Conservation (phyloP, 2,888 invertebrate species). For the Lasioglossum lativentre region DNA sequence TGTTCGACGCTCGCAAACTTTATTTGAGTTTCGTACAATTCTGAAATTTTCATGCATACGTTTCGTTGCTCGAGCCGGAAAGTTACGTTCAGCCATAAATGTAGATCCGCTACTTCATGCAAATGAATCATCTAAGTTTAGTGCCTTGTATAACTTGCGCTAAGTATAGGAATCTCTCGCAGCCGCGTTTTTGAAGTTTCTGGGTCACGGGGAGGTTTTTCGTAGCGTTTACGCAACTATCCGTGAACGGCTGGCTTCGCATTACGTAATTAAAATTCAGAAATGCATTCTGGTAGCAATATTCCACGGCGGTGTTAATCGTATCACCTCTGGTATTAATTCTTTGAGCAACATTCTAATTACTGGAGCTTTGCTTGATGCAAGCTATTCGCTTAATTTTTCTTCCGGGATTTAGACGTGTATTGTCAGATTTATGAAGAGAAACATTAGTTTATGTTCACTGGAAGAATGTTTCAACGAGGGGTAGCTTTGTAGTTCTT, state of each 20-base stretch:
- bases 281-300: not conserved
- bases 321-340: not conserved
- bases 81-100: conserved; percentile 21
- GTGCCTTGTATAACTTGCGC: conserved; percentile 32
- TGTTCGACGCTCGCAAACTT: conserved; percentile 17
- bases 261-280: conserved; percentile 1
- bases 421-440: no score
- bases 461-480: no score
- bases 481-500: no score
- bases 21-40: conserved; percentile 1
- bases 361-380: not conserved
- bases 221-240: conserved; percentile 28
- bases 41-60: conserved; percentile 23
- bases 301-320: not conserved
- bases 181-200: conserved; percentile 41
- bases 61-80: conserved; percentile 14
- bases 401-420: no score
- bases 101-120: conserved; percentile 22
- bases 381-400: not conserved
- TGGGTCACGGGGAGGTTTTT: conserved; percentile 20
- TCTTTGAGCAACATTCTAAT: not conserved
- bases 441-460: no score
- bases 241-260: conserved; percentile 5
- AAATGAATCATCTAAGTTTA: conserved; percentile 46
- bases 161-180: conserved; percentile 37